phyloP scores from a whole-genome alignment of 1,140 invertebrate species.

The Diuraphis noxia region DNA sequence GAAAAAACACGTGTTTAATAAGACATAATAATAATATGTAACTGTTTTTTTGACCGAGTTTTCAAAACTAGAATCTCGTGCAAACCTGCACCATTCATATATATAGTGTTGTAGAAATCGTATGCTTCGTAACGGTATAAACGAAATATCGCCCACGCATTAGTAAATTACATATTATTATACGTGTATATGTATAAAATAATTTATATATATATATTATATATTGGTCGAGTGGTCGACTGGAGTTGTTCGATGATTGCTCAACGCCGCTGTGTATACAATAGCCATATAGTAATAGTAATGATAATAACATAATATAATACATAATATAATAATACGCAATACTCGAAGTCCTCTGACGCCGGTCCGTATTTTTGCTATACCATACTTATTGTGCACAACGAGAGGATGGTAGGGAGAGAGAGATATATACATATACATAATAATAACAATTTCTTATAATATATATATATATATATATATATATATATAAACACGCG shows the following conservation, averaged over 20 bases:
- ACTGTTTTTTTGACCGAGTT: constrained; percentile 39
- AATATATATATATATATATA: too few relatives aligned
- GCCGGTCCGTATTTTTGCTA: not conserved
- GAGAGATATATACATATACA: not conserved
- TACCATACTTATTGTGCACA: not conserved
- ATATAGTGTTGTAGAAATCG: constrained; percentile 7
- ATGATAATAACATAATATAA: too few relatives aligned
- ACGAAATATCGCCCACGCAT: constrained; percentile 41
- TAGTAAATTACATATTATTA: not conserved
- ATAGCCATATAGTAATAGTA: constrained; percentile 4
- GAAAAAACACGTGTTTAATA: not conserved
- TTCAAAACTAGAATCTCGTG: not conserved
- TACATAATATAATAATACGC: not conserved
- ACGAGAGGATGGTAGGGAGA: not conserved
- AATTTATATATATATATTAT: not conserved
- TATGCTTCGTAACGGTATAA: constrained; percentile 6
- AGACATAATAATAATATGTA: not conserved
- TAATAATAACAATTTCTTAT: not conserved
- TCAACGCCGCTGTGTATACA: not conserved
- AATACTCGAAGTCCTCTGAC: not conserved
- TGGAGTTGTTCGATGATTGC: not conserved
- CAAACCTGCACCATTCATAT: too few relatives aligned
- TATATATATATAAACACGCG: not conserved
- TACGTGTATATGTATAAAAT: not conserved
- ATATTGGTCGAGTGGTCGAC: not conserved